Percentiles rank a stretch among this genome's conserved stretches.
phyloP scores from a whole-genome alignment of 1,140 invertebrate species.

The Macrostomum lignano region DNA sequence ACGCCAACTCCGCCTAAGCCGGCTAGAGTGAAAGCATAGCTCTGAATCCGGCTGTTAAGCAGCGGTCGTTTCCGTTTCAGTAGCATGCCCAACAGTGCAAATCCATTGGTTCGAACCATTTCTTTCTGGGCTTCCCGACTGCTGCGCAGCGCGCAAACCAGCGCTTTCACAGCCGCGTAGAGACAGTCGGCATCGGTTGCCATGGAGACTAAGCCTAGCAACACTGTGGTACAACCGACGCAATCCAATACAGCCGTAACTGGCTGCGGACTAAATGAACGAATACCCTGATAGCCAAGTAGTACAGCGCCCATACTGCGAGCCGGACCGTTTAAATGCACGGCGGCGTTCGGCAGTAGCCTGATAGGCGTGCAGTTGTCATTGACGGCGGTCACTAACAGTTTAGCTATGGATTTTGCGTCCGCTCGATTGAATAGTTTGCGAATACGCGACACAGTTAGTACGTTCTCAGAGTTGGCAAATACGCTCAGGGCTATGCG shows the following conservation, averaged over 20 bases:
- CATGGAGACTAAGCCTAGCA: conserved; percentile 80
- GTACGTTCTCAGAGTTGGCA: conserved; percentile 65
- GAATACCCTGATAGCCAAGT: conserved; percentile 48
- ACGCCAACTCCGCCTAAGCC: too few relatives aligned
- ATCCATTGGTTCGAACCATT: too few relatives aligned
- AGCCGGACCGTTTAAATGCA: conserved; percentile 64
- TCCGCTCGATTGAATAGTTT: conserved; percentile 84
- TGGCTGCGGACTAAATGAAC: conserved; percentile 71
- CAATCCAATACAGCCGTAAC: conserved; percentile 74
- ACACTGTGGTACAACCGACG: conserved; percentile 68
- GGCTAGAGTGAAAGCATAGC: too few relatives aligned
- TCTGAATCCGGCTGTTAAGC: too few relatives aligned
- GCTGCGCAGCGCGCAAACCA: too few relatives aligned
- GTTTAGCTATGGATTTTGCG: conserved; percentile 87
- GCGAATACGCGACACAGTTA: conserved; percentile 76
- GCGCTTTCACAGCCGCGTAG: conserved; percentile 81
- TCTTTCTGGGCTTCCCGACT: too few relatives aligned
- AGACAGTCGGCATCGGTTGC: conserved; percentile 80
- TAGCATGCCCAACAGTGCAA: too few relatives aligned
- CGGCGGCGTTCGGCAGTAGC: conserved; percentile 74
- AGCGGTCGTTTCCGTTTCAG: too few relatives aligned
- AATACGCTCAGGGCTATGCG: conserved; percentile 69
- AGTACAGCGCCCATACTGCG: conserved; percentile 73
- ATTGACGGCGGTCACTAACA: conserved; percentile 67
- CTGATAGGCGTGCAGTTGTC: conserved; percentile 89